phyloP scores from a whole-genome alignment of 2,888 invertebrate genomes.

The Polyommatus iphigenia region DNA sequence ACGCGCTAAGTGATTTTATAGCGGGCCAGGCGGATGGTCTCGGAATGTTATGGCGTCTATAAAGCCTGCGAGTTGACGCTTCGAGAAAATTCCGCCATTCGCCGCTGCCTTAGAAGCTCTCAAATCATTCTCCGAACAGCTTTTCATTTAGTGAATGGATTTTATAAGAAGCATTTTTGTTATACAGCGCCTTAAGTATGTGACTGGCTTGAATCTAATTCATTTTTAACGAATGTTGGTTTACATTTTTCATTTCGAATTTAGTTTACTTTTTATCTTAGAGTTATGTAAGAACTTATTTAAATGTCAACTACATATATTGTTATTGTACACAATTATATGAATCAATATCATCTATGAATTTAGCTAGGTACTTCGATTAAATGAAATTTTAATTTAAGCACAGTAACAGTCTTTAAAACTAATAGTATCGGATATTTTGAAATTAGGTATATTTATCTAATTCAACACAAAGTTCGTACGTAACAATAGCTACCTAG shows the following conservation, averaged over 20 bases:
- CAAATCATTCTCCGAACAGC: conserved; percentile 56
- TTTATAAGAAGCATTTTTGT: conserved; percentile 55
- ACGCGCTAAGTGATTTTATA: conserved; percentile 66
- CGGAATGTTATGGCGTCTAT: conserved; percentile 71
- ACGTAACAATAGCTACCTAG: neutral
- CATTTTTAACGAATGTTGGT: neutral
- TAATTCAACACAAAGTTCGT: neutral
- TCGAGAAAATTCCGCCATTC: conserved; percentile 63
- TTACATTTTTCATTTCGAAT: neutral
- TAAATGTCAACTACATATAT: too few species aligned
- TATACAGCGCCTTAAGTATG: conserved; percentile 52
- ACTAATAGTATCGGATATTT: neutral
- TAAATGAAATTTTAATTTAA: neutral
- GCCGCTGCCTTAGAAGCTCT: conserved; percentile 59
- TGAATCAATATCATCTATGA: neutral
- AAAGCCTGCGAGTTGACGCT: conserved; percentile 69
- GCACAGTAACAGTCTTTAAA: neutral
- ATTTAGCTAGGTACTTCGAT: neutral
- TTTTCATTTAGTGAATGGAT: conserved; percentile 65
- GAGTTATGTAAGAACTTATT: neutral
- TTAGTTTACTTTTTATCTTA: neutral
- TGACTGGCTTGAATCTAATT: neutral
- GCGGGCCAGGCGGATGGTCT: conserved; percentile 61
- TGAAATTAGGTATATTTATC: neutral
- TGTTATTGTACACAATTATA: neutral